Evolutionary conservation across 2,888 invertebrate genomes (phyloP).

Genomic region (Bellardia bayeri): DNA sequence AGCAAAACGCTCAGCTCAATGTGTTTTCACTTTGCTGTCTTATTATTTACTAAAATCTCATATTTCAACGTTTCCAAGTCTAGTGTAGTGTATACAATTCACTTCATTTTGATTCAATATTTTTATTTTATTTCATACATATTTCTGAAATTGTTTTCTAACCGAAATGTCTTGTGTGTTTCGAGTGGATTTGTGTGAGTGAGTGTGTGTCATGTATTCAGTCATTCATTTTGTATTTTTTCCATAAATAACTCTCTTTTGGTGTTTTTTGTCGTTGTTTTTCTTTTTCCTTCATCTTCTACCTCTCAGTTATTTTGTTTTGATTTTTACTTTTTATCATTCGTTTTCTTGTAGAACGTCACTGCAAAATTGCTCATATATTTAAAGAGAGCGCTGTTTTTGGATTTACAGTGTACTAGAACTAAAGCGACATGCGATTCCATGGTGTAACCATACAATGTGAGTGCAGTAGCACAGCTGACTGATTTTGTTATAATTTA

Average conservation of each 20-base stretch:
- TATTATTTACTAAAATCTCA: slow-evolving; percentile 62
- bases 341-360: slow-evolving; percentile 26
- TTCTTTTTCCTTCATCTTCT: slow-evolving; percentile 34
- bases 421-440: too few relatives aligned
- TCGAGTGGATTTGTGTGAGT: background rate
- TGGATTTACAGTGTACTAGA: too few relatives aligned
- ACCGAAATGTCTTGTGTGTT: slow-evolving; percentile 42
- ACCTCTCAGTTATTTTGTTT: slow-evolving; percentile 37
- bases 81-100: slow-evolving; percentile 20
- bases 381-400: background rate
- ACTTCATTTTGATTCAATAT: background rate
- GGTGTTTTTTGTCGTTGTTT: background rate
- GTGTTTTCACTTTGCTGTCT: slow-evolving; percentile 54
- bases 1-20: background rate
- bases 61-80: slow-evolving; percentile 46
- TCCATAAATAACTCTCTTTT: slow-evolving; percentile 49
- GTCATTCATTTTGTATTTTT: slow-evolving; percentile 28
- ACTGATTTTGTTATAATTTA: too few relatives aligned
- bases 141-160: slow-evolving; percentile 52
- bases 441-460: too few relatives aligned
- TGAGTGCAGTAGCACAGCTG: too few relatives aligned
- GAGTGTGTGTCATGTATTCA: slow-evolving; percentile 32
- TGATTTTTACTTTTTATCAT: slow-evolving; percentile 23
- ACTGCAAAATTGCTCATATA: background rate
- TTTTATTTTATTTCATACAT: slow-evolving; percentile 39